phyloP scores from a whole-genome alignment of 2,797 vertebrate genomes.

The Hapalemur alaotrensis region DNA sequence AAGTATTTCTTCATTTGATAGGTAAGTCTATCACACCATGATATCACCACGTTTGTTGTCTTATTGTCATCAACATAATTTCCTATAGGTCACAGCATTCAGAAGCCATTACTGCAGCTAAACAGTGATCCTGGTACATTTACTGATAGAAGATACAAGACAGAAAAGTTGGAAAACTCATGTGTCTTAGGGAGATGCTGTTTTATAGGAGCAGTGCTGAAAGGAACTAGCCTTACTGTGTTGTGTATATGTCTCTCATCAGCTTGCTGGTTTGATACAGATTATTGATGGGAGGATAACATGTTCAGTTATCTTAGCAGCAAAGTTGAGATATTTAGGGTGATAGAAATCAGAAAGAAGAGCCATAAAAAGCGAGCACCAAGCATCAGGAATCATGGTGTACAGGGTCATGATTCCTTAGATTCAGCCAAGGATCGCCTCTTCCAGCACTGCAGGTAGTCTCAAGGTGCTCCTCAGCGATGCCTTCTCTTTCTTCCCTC shows the following conservation, averaged over 20 bases:
- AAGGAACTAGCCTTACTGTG: neutral
- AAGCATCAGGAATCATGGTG: neutral
- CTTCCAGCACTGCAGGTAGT: neutral
- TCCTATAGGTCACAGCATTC: neutral
- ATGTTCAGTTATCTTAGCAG: neutral
- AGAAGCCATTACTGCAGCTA: neutral
- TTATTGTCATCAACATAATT: neutral
- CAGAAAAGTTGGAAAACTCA: neutral
- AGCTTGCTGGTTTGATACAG: neutral
- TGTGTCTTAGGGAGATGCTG: neutral
- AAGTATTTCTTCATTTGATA: neutral
- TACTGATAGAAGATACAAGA: neutral
- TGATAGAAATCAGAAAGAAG: neutral
- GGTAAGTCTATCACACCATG: neutral
- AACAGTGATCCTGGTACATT: neutral
- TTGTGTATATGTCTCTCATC: neutral
- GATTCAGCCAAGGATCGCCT: neutral
- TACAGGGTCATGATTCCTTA: neutral
- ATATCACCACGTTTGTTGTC: neutral
- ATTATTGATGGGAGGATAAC: neutral
- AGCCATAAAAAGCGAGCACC: too few species aligned
- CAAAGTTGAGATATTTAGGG: neutral
- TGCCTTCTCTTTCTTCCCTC: neutral
- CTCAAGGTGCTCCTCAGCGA: neutral
- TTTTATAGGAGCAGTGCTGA: neutral